Evolutionary conservation across 2,888 invertebrate species (phyloP).

Genomic region (Diplolepis rosae): DNA sequence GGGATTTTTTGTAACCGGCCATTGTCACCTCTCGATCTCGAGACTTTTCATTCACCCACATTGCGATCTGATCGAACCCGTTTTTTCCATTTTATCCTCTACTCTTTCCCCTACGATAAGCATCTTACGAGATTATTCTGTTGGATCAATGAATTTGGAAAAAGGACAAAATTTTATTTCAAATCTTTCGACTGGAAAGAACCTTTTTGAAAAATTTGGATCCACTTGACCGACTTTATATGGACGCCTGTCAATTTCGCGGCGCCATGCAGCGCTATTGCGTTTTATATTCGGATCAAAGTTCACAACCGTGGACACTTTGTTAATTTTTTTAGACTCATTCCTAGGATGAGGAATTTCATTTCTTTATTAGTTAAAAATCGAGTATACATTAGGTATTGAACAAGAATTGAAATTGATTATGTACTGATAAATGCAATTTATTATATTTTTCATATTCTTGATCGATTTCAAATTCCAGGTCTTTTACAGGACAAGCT

Average conservation of each 20-base stretch:
- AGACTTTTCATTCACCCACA: constrained; percentile 67
- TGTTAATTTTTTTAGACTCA: background rate
- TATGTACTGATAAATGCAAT: too few relatives aligned
- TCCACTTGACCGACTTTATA: constrained; percentile 66
- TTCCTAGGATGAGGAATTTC: background rate
- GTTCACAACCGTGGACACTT: background rate
- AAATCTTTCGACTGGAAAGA: constrained; percentile 49
- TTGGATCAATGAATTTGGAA: constrained; percentile 46
- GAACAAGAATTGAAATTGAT: too few relatives aligned
- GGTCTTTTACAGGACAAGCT: too few relatives aligned
- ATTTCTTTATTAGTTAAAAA: too few relatives aligned
- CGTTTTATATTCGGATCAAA: constrained; percentile 17
- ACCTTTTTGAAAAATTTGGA: constrained; percentile 49
- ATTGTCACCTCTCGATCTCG: constrained; percentile 55
- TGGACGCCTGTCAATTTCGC: constrained; percentile 53
- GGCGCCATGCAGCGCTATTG: constrained; percentile 42
- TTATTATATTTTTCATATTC: too few relatives aligned
- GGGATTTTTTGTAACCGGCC: constrained; percentile 6
- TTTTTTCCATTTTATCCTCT: constrained; percentile 40
- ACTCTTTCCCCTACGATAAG: constrained; percentile 43
- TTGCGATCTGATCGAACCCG: constrained; percentile 50
- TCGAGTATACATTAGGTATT: too few relatives aligned
- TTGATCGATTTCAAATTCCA: too few relatives aligned
- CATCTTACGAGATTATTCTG: constrained; percentile 37
- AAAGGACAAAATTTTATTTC: constrained; percentile 48